phyloP scores from a whole-genome alignment of 2,888 invertebrate genomes.

The Lypha dubia region DNA sequence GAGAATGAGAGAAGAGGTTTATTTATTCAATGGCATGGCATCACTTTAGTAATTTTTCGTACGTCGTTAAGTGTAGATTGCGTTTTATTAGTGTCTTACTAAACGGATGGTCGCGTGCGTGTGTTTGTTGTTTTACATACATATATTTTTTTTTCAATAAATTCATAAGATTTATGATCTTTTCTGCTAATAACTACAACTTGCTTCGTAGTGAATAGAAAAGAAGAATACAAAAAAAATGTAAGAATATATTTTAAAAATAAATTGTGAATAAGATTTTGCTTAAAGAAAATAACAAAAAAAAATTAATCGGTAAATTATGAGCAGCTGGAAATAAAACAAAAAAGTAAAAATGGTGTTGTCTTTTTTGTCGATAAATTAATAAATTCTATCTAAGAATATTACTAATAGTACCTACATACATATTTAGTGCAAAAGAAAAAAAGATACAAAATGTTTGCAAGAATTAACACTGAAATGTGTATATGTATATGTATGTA shows the following conservation, averaged over 20 bases:
- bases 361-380: constrained; percentile 5
- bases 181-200: constrained; percentile 16
- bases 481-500: neutral
- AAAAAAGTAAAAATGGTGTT: constrained; percentile 31
- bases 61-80: constrained; percentile 66
- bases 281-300: constrained; percentile 56
- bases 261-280: constrained; percentile 58
- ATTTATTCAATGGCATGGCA: constrained; percentile 43
- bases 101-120: constrained; percentile 52
- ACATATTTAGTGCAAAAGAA: neutral
- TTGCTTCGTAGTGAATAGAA: constrained; percentile 57
- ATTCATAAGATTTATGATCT: constrained; percentile 34
- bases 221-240: too few relatives aligned
- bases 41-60: constrained; percentile 72
- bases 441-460: neutral
- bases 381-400: neutral
- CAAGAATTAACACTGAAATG: neutral
- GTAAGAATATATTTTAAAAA: constrained; percentile 42
- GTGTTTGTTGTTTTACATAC: constrained; percentile 54
- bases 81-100: constrained; percentile 35
- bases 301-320: constrained; percentile 39
- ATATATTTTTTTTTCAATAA: constrained; percentile 43
- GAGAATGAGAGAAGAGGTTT: constrained; percentile 3
- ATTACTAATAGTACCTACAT: too few relatives aligned
- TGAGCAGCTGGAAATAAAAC: constrained; percentile 7